Percentiles rank a stretch among this genome's conserved stretches.
Conservation (phyloP, 30 jellyfish, hydroid and myxozoan genomes). For the Pelagia noctiluca region DNA sequence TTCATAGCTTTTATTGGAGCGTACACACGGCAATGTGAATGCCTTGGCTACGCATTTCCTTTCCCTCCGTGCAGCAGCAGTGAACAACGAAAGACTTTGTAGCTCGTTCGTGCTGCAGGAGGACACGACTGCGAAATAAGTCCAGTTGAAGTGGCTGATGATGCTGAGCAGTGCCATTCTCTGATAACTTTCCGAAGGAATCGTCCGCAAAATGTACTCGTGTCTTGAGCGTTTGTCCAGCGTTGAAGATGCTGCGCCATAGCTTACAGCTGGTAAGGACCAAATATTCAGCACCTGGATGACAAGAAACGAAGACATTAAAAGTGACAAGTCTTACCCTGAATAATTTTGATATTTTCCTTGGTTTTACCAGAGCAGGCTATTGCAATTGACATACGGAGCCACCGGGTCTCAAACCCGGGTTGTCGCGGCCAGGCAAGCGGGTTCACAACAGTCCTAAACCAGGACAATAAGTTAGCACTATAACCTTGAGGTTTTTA, state of each 20-base stretch:
- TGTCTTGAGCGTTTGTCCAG: slow-evolving; percentile 37
- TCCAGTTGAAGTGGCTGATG: slow-evolving; percentile 70
- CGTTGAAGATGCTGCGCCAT: slow-evolving; percentile 45
- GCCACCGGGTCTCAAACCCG: no score
- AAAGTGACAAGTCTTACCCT: no score
- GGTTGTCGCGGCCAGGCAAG: no score
- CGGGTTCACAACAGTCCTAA: no score
- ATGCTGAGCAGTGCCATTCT: slow-evolving; percentile 45
- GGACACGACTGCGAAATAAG: slow-evolving; percentile 52
- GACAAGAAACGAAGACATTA: no score
- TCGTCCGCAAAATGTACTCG: slow-evolving; percentile 54
- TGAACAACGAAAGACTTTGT: slow-evolving; percentile 24
- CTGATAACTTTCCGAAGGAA: slow-evolving; percentile 71
- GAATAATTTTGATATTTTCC: no score
- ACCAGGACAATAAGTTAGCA: no score
- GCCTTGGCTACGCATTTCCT: slow-evolving; percentile 54
- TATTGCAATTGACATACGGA: no score
- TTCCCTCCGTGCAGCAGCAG: background rate
- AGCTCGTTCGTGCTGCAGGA: slow-evolving; percentile 62
- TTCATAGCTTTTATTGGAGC: slow-evolving; percentile 44
- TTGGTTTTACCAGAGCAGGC: no score
- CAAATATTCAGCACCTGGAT: slow-evolving; percentile 51
- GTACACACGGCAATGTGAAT: slow-evolving; percentile 26
- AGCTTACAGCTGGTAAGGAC: slow-evolving; percentile 36
- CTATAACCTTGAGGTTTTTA: no score